phyloP scores from a whole-genome alignment of 2,113 vertebrate species.

The Nycticryphes semicollaris region DNA sequence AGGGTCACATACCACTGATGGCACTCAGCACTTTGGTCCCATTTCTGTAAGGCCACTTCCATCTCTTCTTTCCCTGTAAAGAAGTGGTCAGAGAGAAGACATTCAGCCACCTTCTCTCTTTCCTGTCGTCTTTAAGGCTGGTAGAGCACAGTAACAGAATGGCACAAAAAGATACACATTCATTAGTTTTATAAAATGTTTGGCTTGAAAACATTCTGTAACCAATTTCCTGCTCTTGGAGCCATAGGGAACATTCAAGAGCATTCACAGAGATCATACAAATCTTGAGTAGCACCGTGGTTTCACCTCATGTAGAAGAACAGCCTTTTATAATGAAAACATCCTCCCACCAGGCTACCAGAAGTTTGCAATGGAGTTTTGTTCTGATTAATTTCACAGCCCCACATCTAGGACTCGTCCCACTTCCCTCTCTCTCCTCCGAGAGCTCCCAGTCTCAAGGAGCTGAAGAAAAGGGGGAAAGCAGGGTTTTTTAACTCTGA shows the following conservation, averaged over 20 bases:
- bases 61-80: constrained; percentile 85
- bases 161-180: rapidly evolving
- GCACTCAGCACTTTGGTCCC: constrained; percentile 81
- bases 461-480: not conserved
- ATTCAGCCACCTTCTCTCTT: not conserved
- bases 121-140: not conserved
- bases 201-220: not conserved
- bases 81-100: not conserved
- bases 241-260: not conserved
- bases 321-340: rapidly evolving
- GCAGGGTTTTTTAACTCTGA: rapidly evolving
- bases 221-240: not conserved
- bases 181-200: not conserved
- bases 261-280: not conserved
- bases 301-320: not conserved
- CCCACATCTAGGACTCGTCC: not conserved
- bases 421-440: not conserved
- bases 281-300: not conserved
- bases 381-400: not conserved
- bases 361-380: not conserved
- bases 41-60: constrained; percentile 80
- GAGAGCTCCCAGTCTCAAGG: not conserved
- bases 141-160: rapidly evolving
- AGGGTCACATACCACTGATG: constrained; percentile 85
- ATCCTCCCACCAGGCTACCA: rapidly evolving